Percentiles rank a stretch among this genome's conserved stretches.
phyloP scores from a whole-genome alignment of 2,797 vertebrate species.

The Poecilia velifera region DNA sequence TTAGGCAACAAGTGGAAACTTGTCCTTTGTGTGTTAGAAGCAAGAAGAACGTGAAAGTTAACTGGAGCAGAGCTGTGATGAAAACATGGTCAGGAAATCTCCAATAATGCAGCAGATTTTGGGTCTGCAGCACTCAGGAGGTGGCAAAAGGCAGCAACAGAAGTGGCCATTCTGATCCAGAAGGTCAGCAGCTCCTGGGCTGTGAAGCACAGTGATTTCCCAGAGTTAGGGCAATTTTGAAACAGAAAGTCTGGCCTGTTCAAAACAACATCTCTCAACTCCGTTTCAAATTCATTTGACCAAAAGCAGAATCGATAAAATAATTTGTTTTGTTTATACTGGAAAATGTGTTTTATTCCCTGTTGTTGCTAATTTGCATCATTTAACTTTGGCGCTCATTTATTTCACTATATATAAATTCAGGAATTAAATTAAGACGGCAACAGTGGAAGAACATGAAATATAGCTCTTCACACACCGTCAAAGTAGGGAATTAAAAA shows the following conservation, averaged over 20 bases:
- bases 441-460: too few species aligned
- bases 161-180: neutral
- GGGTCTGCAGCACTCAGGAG: neutral
- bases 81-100: neutral
- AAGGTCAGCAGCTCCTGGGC: neutral
- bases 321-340: neutral
- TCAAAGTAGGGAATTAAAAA: too few species aligned
- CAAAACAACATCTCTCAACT: neutral
- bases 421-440: too few species aligned
- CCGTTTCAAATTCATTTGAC: neutral
- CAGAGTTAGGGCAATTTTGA: too few species aligned
- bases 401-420: too few species aligned
- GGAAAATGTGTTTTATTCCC: neutral
- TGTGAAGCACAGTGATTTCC: neutral
- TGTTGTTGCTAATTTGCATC: too few species aligned
- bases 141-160: neutral
- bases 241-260: too few species aligned
- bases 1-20: neutral
- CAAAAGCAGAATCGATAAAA: neutral
- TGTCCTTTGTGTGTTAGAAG: neutral
- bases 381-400: too few species aligned
- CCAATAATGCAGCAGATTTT: neutral
- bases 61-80: neutral
- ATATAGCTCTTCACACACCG: too few species aligned
- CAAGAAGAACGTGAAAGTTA: neutral